Base-by-base conservation (phyloP, 2,888 invertebrate species). In the Gandaritis pyraliata region DNA sequence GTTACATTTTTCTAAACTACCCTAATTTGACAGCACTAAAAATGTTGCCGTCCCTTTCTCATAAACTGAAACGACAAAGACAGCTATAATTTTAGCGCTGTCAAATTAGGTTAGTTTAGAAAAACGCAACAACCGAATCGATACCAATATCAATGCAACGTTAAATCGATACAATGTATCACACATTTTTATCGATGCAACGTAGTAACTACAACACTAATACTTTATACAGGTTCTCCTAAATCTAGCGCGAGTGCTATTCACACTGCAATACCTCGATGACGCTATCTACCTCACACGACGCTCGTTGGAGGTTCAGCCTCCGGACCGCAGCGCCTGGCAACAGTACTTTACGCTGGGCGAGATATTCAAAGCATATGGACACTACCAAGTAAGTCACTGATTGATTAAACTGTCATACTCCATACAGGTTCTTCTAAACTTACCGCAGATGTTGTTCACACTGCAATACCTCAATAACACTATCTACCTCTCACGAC, bases 321-420 rank as follows among this genome's bases (percentile, higher is more conserved):
- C 96, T 30, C 95, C 96, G 0, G 97, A 97, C 79, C 95, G 96
- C 78, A 96, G 96, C 80, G 96, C 97, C 1, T 97, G 97, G 97
- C 96, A 97, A 79, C 97, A 97, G 86, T 97, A 97, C 90, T 97
- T 97, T 83, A 97, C 97, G 6, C 93, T 98, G 57, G 97, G 97
- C 6, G 97, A 98, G 88, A 97, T 98, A 83, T 96, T 97, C 80
- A 97, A 97, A 89, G 96, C 97, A 0, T 97, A 97, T 78, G 97
- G 97, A 72, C 97, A 97, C 81, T 96, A 96, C 88, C 92, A 64
- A 52, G 58, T 64, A 41, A 38, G 30, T 18, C 3, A 6, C 11
- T 5, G 3, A 30, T 4, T 96, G 18, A 12, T 46, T 12, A 18
- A 39, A 39, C 39, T n/a, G n/a, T 10, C 38, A 39, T 8, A 12